Conservation (phyloP, 2,888 invertebrate genomes). For the Endomychus coccineus region DNA sequence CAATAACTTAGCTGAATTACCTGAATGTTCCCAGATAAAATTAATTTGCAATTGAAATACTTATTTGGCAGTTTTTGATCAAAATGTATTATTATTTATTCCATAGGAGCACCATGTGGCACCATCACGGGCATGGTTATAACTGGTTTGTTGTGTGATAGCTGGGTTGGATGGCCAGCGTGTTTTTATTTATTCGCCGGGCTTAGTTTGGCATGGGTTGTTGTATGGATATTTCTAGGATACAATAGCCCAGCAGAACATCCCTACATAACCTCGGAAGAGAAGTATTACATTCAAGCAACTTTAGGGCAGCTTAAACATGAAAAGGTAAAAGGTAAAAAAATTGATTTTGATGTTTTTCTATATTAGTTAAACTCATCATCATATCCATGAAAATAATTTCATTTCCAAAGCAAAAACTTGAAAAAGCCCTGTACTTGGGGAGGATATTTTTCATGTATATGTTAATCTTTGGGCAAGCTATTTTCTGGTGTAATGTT, state of each 20-base stretch:
- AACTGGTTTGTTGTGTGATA: constrained; percentile 60
- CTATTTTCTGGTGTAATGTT: too few species aligned
- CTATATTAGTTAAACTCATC: too few species aligned
- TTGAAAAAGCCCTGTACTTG: too few species aligned
- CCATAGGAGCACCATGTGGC: constrained; percentile 66
- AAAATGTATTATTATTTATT: constrained; percentile 2
- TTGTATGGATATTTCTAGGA: constrained; percentile 53
- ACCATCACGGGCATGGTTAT: constrained; percentile 62
- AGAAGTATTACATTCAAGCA: constrained; percentile 58
- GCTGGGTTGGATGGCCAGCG: constrained; percentile 63
- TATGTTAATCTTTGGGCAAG: too few species aligned
- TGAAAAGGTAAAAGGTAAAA: constrained; percentile 37
- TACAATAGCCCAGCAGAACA: constrained; percentile 55
- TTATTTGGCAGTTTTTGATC: too few species aligned
- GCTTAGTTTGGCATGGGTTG: constrained; percentile 51
- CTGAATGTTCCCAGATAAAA: too few species aligned
- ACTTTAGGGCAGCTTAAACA: constrained; percentile 48
- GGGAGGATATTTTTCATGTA: too few species aligned
- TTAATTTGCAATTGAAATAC: too few species aligned
- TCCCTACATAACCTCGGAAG: constrained; percentile 52
- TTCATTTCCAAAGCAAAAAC: too few species aligned
- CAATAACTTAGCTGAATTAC: too few species aligned
- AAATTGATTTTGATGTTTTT: too few species aligned
- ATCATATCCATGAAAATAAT: too few species aligned
- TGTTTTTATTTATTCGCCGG: constrained; percentile 64